These are phyloP conservation scores for Epicauta chinensis DNA, from an alignment of 1,140 invertebrate genomes.

Conservation along the genomic window DNA sequence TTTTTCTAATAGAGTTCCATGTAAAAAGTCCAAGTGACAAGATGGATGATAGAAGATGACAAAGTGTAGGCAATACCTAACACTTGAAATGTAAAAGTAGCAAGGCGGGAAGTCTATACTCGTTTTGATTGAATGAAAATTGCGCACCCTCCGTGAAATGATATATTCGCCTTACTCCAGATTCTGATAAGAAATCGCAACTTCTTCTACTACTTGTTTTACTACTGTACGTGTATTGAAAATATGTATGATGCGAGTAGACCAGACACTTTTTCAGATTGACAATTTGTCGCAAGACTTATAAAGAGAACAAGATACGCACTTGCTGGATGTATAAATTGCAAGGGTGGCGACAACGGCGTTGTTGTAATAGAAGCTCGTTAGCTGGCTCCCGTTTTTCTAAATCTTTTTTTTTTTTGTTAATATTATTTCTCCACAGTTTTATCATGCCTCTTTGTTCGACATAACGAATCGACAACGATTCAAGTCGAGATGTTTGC, in stretches of 20 bases:
- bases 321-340: background rate
- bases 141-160: constrained; percentile 28
- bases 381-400: too few relatives aligned
- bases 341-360: too few relatives aligned
- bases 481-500: background rate
- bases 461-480: background rate
- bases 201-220: constrained; percentile 10
- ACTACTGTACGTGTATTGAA: background rate
- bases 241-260: too few relatives aligned
- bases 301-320: background rate
- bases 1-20: too few relatives aligned
- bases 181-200: constrained; percentile 15
- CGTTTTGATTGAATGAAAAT: constrained; percentile 34
- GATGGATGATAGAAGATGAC: constrained; percentile 27
- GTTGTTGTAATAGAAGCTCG: too few relatives aligned
- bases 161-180: constrained; percentile 18
- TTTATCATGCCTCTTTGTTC: background rate
- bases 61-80: constrained; percentile 18
- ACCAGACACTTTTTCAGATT: constrained; percentile 22
- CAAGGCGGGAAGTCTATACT: constrained; percentile 22
- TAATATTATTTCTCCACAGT: too few relatives aligned
- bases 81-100: constrained; percentile 1
- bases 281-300: constrained; percentile 20
- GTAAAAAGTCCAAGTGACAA: constrained; percentile 5
- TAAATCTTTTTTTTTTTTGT: too few relatives aligned